Evolutionary conservation across 2,797 vertebrate species (phyloP).

Genomic region (Saxicola maurus): DNA sequence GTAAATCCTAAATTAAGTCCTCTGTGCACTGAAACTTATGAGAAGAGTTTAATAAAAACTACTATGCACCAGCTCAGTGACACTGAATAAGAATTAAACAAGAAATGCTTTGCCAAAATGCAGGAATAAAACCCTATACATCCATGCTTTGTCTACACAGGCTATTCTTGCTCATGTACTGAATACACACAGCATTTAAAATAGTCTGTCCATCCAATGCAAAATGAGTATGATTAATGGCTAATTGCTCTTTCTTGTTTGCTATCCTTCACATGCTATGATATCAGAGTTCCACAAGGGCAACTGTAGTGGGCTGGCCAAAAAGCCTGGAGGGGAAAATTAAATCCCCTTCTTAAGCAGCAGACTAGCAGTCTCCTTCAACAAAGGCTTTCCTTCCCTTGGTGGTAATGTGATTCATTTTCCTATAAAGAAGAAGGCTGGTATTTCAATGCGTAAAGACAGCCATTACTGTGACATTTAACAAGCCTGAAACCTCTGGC

Average conservation of each 20-base stretch:
- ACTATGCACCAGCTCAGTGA: neutral
- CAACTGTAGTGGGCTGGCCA: conserved; percentile 58
- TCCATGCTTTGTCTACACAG: neutral
- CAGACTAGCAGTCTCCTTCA: conserved; percentile 70
- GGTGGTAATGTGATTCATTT: conserved; percentile 70
- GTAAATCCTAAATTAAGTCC: neutral
- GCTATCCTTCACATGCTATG: conserved; percentile 29
- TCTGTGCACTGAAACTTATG: neutral
- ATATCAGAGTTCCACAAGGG: conserved; percentile 57
- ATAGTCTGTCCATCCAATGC: neutral
- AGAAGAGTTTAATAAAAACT: neutral
- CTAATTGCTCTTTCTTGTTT: conserved; percentile 57
- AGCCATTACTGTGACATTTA: conserved; percentile 87
- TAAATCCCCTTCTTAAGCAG: conserved; percentile 69
- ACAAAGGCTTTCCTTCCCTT: conserved; percentile 66
- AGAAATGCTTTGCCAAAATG: neutral
- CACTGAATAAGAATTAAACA: neutral
- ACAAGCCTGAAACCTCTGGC: conserved; percentile 77
- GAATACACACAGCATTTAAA: conserved; percentile 15
- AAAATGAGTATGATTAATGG: conserved; percentile 52
- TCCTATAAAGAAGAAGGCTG: conserved; percentile 76
- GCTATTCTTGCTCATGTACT: neutral
- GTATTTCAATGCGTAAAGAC: conserved; percentile 79
- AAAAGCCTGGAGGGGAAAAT: conserved; percentile 63
- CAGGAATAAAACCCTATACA: neutral